Evolutionary conservation across 2,888 invertebrate species (phyloP), one percentile per base, ranked within the genome.

Genomic region (Balanococcus diminutus): DNA sequence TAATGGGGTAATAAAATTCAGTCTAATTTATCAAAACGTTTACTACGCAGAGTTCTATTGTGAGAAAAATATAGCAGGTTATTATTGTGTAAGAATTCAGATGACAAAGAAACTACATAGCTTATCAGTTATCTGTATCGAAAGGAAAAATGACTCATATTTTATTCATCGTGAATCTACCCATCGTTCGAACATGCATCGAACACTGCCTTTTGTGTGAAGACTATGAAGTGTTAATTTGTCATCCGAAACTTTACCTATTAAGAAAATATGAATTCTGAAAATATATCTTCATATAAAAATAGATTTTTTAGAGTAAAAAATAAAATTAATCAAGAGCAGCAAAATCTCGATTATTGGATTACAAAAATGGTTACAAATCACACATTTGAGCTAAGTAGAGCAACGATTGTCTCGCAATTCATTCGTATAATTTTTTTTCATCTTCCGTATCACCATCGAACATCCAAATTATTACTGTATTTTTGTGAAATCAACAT

Each of bases 321-420:
- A 28, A 67, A 67, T 28, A 67, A 67, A 67, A 4, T 28, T 67
- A 67, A 28, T 67, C 67, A 28, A 56, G 19, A 14, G 67, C 67
- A 67, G 67, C 67, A 67, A 67, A 67, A 67, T 67, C 28, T 67
- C 67, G 25, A 67, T 67, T 67, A 67, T 67, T 67, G 67, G 67
- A 67, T 56, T n/a, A 61, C 14, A 61, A 67, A 19, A 25, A 67
- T n/a, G n/a, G 28, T 67, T 67, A 67, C 25, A 28, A 28, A 67
- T 67, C 67, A 67, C 67, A 67, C 67, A 16, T 67, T 67, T 67
- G 67, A 67, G 67, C 67, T 67, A 28, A 67, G 2, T 67, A 67
- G 28, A 67, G 28, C 67, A 67, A 67, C 6, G 67, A 67, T 67
- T 67, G 67, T 67, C 67, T 67, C 28, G 67, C 67, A 56, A 56